These are phyloP conservation scores for Panurus biarmicus DNA, from an alignment of 2,113 vertebrate genomes.

Conservation along the genomic window DNA sequence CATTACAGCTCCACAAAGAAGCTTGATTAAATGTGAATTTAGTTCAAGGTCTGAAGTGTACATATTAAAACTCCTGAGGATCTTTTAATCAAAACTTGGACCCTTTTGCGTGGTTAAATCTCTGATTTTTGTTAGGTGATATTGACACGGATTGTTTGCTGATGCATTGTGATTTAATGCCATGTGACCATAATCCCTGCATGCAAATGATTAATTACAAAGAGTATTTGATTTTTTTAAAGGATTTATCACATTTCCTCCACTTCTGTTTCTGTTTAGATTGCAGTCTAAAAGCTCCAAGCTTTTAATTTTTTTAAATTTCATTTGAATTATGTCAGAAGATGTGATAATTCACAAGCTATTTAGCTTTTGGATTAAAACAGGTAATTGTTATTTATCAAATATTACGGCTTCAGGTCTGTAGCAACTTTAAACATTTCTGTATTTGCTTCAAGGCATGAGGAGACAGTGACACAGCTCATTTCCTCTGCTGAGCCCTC, in stretches of 20 bases:
- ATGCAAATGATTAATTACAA: slow-evolving; percentile 34
- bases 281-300: not conserved
- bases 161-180: slow-evolving; percentile 3
- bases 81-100: slow-evolving; percentile 19
- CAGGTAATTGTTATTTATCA: slow-evolving; percentile 66
- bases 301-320: not conserved
- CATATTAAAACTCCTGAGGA: slow-evolving; percentile 3
- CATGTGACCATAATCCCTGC: not conserved
- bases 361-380: slow-evolving; percentile 39
- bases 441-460: slow-evolving; percentile 70
- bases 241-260: not conserved
- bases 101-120: not conserved
- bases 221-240: not conserved
- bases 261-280: not conserved
- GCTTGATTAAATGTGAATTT: slow-evolving; percentile 50
- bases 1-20: slow-evolving; percentile 29
- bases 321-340: not conserved
- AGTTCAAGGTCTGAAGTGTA: not conserved
- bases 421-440: slow-evolving; percentile 50
- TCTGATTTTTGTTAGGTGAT: not conserved
- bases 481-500: slow-evolving; percentile 75
- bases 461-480: slow-evolving; percentile 74
- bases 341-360: not conserved
- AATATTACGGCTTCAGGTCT: slow-evolving; percentile 57
- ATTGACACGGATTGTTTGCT: not conserved